Conservation (phyloP, 2,888 invertebrate genomes). For the Serrognathus titanus region DNA sequence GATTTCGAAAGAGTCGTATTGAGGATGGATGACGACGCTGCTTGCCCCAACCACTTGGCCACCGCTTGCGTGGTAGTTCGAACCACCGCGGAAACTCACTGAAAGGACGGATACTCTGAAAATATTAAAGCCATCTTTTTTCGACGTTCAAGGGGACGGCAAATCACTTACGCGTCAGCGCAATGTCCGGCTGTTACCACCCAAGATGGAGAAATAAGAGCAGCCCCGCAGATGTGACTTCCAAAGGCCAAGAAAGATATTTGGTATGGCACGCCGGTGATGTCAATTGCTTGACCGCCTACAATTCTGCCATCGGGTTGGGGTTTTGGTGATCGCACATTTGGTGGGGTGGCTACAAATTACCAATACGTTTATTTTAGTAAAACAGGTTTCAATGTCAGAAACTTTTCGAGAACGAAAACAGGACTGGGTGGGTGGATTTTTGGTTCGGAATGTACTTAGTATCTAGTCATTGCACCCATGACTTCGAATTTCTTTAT, state of each 20-base stretch:
- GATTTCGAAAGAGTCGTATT: neutral
- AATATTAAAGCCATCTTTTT: neutral
- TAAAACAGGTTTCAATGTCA: neutral
- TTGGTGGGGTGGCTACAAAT: neutral
- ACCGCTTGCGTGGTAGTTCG: slow-evolving; percentile 5
- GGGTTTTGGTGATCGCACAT: neutral
- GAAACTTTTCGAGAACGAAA: no score
- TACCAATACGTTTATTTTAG: neutral
- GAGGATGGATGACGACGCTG: slow-evolving; percentile 4
- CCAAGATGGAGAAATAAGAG: neutral
- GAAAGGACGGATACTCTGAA: no score
- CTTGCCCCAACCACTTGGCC: slow-evolving; percentile 7
- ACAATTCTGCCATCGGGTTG: slow-evolving; percentile 9
- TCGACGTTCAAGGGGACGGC: neutral
- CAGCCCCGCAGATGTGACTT: slow-evolving; percentile 9
- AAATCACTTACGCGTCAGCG: neutral
- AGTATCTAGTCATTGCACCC: no score
- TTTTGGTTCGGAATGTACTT: no score
- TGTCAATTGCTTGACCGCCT: slow-evolving; percentile 9
- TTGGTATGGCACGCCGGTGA: slow-evolving; percentile 10
- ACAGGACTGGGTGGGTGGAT: no score
- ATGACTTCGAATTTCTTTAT: no score
- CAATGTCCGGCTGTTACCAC: slow-evolving; percentile 12
- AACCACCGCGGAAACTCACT: slow-evolving; percentile 6
- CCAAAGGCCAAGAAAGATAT: slow-evolving; percentile 1